Base-by-base conservation (phyloP, 2,113 vertebrate species). In the Phylloscopus trochiloides region DNA sequence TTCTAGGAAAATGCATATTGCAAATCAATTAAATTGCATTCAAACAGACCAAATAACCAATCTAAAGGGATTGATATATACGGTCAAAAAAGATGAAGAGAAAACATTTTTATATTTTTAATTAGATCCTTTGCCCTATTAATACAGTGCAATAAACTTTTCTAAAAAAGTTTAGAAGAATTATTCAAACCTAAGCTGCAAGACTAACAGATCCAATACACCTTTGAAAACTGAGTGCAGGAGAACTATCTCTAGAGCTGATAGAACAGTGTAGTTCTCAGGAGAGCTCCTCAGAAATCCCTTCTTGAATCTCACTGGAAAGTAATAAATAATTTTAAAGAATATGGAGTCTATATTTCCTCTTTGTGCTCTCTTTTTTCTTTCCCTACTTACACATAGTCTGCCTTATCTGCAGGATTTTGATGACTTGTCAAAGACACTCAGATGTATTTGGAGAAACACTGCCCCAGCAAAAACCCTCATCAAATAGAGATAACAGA, bases 371-470 rank as follows among this genome's bases (percentile, higher is more conserved):
- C n/a, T 21, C 9, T 54, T 34, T 13, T 50, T 74, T 75, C 42
- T 40, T 24, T 47, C 67, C 3, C 32, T 85, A 63, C 66, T 90
- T 93, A 85, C 28, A 78, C n/a, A 75, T 45, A 68, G 51, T 73
- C 94, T 90, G 54, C 40, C 90, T 78, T 52, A 82, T 73, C 54
- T 79, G 38, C 48, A 73, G 50, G 54, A 83, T 90, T 96, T 88
- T 82, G 82, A 79, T 90, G 83, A 80, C 83, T 95, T 95, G 76
- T 86, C 83, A 86, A 59, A 90, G 88, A 61, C 22, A 65, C 62
- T 94, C 74, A 55, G 45, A 88, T 65, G 47, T 89, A 94, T 92
- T 73, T 91, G 63, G 59, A 94, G 83, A 94, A 96, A 90, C n/a
- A 65, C 18, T 94, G 88, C 66, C 78, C 81, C 42, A 93, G 90